Evolutionary conservation across 2,113 vertebrate species (phyloP).

Genomic region (Accipiter virgatus): DNA sequence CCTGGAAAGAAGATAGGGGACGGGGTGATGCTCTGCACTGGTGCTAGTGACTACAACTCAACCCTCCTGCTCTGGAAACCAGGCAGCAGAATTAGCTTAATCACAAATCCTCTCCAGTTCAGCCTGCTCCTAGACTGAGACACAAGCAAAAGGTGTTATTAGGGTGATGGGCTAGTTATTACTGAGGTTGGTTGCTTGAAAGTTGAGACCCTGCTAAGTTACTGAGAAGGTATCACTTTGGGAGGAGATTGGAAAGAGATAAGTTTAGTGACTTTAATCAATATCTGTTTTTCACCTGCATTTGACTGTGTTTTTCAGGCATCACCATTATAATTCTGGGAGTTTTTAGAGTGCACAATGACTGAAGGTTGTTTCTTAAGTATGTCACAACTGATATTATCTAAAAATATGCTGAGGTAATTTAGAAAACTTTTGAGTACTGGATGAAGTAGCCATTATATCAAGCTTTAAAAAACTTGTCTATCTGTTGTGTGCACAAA

Average conservation of each 20-base stretch:
- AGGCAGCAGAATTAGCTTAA: not conserved
- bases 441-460: not conserved
- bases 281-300: rapidly evolving
- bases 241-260: not conserved
- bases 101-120: not conserved
- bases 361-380: not conserved
- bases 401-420: not conserved
- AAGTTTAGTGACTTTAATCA: not conserved
- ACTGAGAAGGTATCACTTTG: not conserved
- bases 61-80: not conserved
- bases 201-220: not conserved
- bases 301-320: not conserved
- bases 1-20: not conserved
- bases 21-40: not conserved
- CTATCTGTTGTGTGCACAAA: not conserved
- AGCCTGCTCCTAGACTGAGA: not conserved
- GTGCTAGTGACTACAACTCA: not conserved
- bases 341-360: not conserved
- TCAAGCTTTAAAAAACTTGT: not conserved
- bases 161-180: not conserved
- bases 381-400: not conserved
- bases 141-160: not conserved
- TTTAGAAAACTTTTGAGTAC: not conserved
- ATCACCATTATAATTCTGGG: not conserved
- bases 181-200: not conserved